These are phyloP conservation scores for Erebia aethiops DNA, from an alignment of 2,888 invertebrate species.

Conservation along the genomic window DNA sequence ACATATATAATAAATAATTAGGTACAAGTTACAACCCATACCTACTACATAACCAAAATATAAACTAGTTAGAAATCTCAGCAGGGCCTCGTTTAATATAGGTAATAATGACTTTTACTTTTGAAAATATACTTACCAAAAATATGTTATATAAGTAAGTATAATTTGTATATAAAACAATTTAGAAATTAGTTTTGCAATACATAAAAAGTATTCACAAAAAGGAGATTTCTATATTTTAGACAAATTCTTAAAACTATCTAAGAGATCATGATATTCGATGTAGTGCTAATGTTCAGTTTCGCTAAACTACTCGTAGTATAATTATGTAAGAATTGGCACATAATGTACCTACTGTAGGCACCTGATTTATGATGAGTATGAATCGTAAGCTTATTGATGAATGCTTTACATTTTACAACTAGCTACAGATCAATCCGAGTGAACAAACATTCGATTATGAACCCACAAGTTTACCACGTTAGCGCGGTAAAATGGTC, in stretches of 20 bases:
- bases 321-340: neutral
- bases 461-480: too few species aligned
- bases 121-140: neutral
- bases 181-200: neutral
- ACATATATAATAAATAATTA: neutral
- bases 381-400: neutral
- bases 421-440: neutral
- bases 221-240: neutral
- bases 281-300: neutral
- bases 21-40: neutral
- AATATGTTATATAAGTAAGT: neutral
- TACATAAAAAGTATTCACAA: neutral
- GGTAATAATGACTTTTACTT: too few species aligned
- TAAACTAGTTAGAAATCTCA: neutral
- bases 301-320: neutral
- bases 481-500: too few species aligned
- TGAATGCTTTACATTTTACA: neutral
- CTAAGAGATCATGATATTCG: conserved; percentile 1
- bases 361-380: neutral
- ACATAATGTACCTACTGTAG: neutral
- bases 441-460: neutral
- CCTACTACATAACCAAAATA: neutral
- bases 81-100: neutral
- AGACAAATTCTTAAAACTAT: neutral
- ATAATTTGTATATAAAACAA: neutral